Evolutionary conservation across 2,797 vertebrate genomes (phyloP).

Genomic region (Oreochromis mossambicus): DNA sequence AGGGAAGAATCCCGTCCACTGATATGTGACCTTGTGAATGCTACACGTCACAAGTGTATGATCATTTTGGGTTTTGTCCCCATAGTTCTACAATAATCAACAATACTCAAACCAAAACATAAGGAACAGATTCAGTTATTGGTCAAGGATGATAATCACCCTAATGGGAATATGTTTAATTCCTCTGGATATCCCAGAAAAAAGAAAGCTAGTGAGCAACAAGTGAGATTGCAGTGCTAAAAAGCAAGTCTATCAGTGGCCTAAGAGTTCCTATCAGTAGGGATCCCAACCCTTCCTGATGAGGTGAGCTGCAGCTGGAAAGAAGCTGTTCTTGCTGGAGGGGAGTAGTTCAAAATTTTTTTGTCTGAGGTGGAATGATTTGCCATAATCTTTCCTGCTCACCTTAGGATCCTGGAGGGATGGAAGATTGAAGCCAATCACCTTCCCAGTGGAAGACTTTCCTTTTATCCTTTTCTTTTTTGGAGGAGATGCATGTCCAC

Average conservation of each 20-base stretch:
- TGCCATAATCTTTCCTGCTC: background rate
- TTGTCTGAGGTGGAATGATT: background rate
- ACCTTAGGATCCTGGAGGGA: background rate
- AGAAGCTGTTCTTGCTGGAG: background rate
- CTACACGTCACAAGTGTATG: background rate
- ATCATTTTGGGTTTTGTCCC: background rate
- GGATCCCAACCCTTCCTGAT: background rate
- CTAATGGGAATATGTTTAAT: background rate
- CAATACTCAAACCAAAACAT: background rate
- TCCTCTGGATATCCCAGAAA: background rate
- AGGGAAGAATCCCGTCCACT: background rate
- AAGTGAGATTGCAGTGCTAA: background rate
- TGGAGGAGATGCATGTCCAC: background rate
- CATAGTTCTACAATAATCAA: background rate
- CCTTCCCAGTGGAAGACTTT: background rate
- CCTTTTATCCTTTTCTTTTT: background rate
- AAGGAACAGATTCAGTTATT: background rate
- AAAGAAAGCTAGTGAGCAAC: background rate
- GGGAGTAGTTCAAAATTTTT: fast-evolving
- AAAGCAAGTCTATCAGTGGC: background rate
- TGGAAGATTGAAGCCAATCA: background rate
- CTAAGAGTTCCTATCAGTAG: background rate
- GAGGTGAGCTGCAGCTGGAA: background rate
- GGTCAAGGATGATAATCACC: background rate
- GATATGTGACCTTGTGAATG: background rate